Percentiles rank a stretch among this genome's conserved stretches.
phyloP scores from a whole-genome alignment of 30 jellyfish, hydroid and myxozoan genomes.

The Cassiopea xamachana region DNA sequence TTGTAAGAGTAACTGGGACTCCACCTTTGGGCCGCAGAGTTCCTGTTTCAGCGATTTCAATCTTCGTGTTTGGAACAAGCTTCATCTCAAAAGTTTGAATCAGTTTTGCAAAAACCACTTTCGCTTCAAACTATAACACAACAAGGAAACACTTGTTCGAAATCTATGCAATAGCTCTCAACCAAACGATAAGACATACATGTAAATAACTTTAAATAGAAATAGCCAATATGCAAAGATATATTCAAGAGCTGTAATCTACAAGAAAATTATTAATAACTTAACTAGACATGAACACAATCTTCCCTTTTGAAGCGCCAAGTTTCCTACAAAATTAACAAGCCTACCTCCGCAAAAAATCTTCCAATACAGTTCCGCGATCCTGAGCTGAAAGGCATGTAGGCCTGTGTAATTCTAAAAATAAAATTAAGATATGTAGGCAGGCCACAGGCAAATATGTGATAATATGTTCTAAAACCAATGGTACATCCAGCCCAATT shows the following conservation, averaged over 20 bases:
- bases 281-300: neutral
- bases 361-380: slow-evolving; percentile 47
- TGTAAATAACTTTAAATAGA: too few species aligned
- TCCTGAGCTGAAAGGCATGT: slow-evolving; percentile 50
- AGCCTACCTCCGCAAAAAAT: slow-evolving; percentile 39
- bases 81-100: slow-evolving; percentile 8
- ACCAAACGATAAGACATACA: too few species aligned
- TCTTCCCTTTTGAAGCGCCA: neutral
- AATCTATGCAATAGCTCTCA: neutral
- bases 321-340: neutral
- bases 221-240: too few species aligned
- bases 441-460: neutral
- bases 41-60: slow-evolving; percentile 25
- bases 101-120: slow-evolving; percentile 30
- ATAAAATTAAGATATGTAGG: neutral
- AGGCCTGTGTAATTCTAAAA: slow-evolving; percentile 20
- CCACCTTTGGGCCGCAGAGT: slow-evolving; percentile 36
- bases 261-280: too few species aligned
- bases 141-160: neutral
- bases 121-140: slow-evolving; percentile 27
- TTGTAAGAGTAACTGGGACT: slow-evolving; percentile 19
- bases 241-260: too few species aligned
- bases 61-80: slow-evolving; percentile 11
- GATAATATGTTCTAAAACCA: neutral
- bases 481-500: neutral